Base-by-base conservation (phyloP, 2,113 vertebrate species). In the Callipepla squamata region DNA sequence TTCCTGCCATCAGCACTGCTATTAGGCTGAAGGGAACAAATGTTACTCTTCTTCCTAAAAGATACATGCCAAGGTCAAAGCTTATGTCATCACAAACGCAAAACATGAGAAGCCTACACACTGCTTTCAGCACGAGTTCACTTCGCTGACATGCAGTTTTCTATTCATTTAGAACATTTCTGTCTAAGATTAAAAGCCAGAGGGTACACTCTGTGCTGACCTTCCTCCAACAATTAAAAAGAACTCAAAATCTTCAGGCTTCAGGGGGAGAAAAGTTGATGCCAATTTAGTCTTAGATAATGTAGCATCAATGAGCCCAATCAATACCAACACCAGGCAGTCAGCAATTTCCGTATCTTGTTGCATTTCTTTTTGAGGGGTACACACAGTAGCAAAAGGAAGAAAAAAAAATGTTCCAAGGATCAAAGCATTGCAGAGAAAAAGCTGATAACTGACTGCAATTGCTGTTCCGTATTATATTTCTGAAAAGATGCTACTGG, bases 181-280 rank as follows among this genome's bases (percentile, higher is more conserved):
- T 30, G 62, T 76, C 88, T 73, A 73, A 91, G 95, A 96, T 96
- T 84, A 93, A 96, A 92, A 93, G 91, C 86, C 79, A 69, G 90
- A 91, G 90, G 92, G 86, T 93, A 92, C 80, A 72, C 55, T 84
- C 80, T 89, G 63, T 88, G 84, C 96, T 95, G 96, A 96, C 94
- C 94, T 96, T 94, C 90, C 85, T 96, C 81, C 90, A 51, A 81
- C 95, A 96, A 94, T 97, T 97, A 95, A 95, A 94, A 48, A 87
- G 62, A 96, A 93, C 91, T 94, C 76, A 86, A 74, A 95, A 93
- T 94, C 83, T 93, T 69, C 86, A 85, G 86, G 53, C 78, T 86
- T 95, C 85, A 81, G 48, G 87, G 58, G 47, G 32, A 50, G 62
- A 78, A 96, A 78, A 80, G 90, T 3, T 51, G 88, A 76, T 85